Base-by-base conservation (phyloP, 2,797 vertebrate genomes). In the Dipus sagitta region DNA sequence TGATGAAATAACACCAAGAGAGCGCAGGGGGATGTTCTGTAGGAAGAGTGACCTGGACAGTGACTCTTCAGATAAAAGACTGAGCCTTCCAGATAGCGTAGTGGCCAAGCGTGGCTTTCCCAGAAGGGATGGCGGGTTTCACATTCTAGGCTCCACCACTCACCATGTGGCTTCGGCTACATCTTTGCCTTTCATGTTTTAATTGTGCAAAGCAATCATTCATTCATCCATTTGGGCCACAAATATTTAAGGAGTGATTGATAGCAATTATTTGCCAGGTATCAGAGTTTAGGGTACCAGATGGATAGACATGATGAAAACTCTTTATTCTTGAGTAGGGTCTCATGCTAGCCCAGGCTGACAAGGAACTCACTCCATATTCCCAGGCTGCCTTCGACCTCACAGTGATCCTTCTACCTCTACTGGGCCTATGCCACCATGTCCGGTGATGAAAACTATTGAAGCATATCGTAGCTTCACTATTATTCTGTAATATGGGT, bases 191-290 rank as follows among this genome's bases (percentile, higher is more conserved):
- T 60, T 82, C 13, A 3, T 58, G 12, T 58, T 58, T 58, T 58
- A 58, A 58, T 58, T 2, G 15, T 58, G 54, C 54, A 58, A 58
- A n/a, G 28, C 13, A 11, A 21, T 7, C 32, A 47, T 30, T 30
- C 78, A 80, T 0, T 0, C 26, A n/a, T 30, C 52, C 2, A 18
- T 82, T 74, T 21, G 21, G 20, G 20, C 5, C 62, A 28, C 64
- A 67, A 74, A 81, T 80, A 52, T 72, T 72, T 81, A 52, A 64
- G 23, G 38, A 90, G 62, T 74, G 70, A 90, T 20, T 81, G 88
- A 52, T 30, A 71, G 38, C 23, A 15, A 52, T 42, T 72, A 78
- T 32, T 84, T 72, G n/a, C 72, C 62, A 34, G 18, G 38, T 52
- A 30, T 54, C 38, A 52, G 54, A 83, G 67, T 71, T 84, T 83